Evolutionary conservation across 1,140 invertebrate genomes (phyloP), one percentile per base, ranked within the genome.

Genomic region (Trichonephila clavipes): DNA sequence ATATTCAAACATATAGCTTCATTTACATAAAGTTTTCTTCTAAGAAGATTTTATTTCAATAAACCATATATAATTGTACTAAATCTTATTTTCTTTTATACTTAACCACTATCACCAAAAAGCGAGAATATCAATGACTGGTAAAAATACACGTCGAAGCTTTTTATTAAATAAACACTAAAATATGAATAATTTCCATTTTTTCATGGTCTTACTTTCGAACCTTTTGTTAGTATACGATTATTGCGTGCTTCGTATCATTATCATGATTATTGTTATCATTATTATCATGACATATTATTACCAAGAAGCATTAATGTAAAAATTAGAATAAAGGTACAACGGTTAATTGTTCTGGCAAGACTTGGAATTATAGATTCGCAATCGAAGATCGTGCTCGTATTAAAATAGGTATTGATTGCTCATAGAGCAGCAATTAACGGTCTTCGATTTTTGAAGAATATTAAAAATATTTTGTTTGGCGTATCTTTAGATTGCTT

Each of bases 231-330:
- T 66, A 24, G 59, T 0, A 19, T 64, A 28, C 59, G 58, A 40
- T 28, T 19, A 64, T 87, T 40, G 85, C 85, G 85, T 87, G 85
- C 24, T 62, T 34, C 18, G 10, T 16, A 40, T 64, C 85, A 64
- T 87, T 87, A 87, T 5, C 8, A 24, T 16, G 34, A 62, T 87
- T 34, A 40, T 87, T 64, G 85, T 40, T n/a, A 87, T 24, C 58
- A 87, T 59, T 62, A 87, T 87, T 87, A 87, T 21, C 85, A 58
- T 62, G 34, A 87, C 85, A 34, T 87, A 87, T 64, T 87, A 87
- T 87, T 64, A 64, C 61, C 64, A 40, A 62, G n/a, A 58, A 61
- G 51, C 85, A 87, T 64, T 51, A 87, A 85, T 85, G 61, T 61
- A 51, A 40, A 64, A 87, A 62, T 87, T 87, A 64, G 21, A 58